Evolutionary conservation across 2,888 invertebrate species (phyloP), one percentile per base, ranked within the genome.

Genomic region (Phortica magna): DNA sequence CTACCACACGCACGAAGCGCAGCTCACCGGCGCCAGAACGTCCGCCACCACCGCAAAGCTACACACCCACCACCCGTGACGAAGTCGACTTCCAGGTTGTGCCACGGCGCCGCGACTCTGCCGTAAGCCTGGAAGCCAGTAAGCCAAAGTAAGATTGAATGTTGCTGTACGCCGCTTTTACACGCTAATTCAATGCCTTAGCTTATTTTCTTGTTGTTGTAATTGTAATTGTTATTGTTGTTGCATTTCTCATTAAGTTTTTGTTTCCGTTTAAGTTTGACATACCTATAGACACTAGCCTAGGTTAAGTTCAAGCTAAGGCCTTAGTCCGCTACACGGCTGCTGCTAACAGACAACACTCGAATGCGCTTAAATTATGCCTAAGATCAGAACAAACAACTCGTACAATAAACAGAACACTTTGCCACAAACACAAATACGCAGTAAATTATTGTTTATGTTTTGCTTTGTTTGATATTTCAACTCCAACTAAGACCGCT

Each of bases 41-140:
- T 59, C 95, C 95, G 0, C 92, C 93, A 14, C 93, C 94, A 76
- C 94, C 95, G 2, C 94, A 94, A 22, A 92, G 94, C 77, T 94
- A 94, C 82, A 94, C 93, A 80, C 94, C 94, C 43, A 87, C 80
- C 5, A 83, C 82, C 59, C 77, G 64, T 1, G 43, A 17, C 39
- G 61, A 61, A 22, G 61, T 61, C 10, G 93, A 94, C 7, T 93
- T 84, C 22, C 86, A 85, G 9, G 89, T 92, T 22, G 93, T 94
- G 81, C 94, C 94, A 5, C 94, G 94, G n/a, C 92, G 94, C 70
- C 94, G 94, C 82, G 93, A 93, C 81, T 94, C 94, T 7, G 93
- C 93, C 5, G 93, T 93, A 9, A 93, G 94, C 80, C 89, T 93
- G 83, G 93, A 94, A 72, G 94, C 89, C 77, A 86, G n/a, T n/a